Conservation (phyloP, 1,140 invertebrate species). For the Lanistes nyassanus region DNA sequence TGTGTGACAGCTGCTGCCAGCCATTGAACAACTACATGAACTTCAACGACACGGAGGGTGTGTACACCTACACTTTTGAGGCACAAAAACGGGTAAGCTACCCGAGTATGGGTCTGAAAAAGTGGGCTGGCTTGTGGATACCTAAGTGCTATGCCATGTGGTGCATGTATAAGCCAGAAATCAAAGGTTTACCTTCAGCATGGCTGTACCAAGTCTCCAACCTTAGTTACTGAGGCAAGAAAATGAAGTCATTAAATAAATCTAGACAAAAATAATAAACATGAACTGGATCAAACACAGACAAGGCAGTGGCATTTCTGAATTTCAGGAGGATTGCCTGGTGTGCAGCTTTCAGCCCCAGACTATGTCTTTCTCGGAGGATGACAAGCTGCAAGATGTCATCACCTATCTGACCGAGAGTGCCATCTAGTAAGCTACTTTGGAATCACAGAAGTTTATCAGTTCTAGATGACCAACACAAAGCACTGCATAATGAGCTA, state of each 20-base stretch:
- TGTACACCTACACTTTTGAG: slow-evolving; percentile 95
- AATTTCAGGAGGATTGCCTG: slow-evolving; percentile 79
- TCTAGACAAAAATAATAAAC: neutral
- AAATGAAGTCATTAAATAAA: neutral
- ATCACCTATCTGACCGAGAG: slow-evolving; percentile 82
- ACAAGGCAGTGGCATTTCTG: too few species aligned
- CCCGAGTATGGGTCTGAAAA: too few species aligned
- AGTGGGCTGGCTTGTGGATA: too few species aligned
- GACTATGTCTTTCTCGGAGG: slow-evolving; percentile 76
- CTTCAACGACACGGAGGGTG: slow-evolving; percentile 95
- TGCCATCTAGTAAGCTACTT: slow-evolving; percentile 78
- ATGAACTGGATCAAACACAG: neutral
- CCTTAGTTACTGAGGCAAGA: neutral
- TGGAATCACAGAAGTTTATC: neutral
- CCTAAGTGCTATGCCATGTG: too few species aligned
- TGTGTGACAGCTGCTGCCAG: slow-evolving; percentile 75
- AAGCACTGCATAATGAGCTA: neutral
- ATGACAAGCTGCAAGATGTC: slow-evolving; percentile 82
- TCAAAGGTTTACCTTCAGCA: too few species aligned
- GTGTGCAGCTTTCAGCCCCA: slow-evolving; percentile 85
- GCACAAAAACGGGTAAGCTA: slow-evolving; percentile 79
- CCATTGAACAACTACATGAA: slow-evolving; percentile 97
- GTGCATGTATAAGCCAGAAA: too few species aligned
- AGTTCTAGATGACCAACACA: neutral
- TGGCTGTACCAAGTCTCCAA: too few species aligned